A percentile compares a stretch with the other conserved stretches of the same genome.
Conservation (phyloP, 2,888 invertebrate species). For the Agrenia bidenticulata region DNA sequence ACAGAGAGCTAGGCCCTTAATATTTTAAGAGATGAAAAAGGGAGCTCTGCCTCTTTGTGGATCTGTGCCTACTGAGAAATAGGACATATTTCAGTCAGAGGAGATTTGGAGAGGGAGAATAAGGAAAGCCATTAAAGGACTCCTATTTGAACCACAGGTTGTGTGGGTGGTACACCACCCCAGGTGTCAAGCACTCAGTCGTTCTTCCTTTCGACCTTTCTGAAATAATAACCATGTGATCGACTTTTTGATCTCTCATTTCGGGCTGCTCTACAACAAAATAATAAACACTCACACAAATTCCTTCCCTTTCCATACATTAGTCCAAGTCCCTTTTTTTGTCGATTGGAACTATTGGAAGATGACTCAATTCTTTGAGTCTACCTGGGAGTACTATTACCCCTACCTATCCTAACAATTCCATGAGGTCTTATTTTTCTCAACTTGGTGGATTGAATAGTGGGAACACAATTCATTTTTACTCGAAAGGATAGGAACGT, state of each 20-base stretch:
- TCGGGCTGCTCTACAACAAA: background rate
- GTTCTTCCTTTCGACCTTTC: slow-evolving; percentile 25
- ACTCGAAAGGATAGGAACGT: too few relatives aligned
- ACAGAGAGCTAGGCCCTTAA: slow-evolving; percentile 20
- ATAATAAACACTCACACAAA: slow-evolving; percentile 8
- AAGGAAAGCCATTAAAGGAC: slow-evolving; percentile 49
- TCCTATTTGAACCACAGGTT: slow-evolving; percentile 45
- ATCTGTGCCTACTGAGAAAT: slow-evolving; percentile 38
- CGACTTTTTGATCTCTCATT: slow-evolving; percentile 33
- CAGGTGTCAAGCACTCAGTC: slow-evolving; percentile 40
- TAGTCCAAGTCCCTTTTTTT: too few relatives aligned
- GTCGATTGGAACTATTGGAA: background rate
- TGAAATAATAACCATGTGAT: slow-evolving; percentile 35
- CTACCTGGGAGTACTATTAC: too few relatives aligned
- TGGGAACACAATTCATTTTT: too few relatives aligned
- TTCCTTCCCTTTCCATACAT: background rate
- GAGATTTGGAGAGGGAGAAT: slow-evolving; percentile 47
- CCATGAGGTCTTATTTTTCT: too few relatives aligned
- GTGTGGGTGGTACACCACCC: slow-evolving; percentile 32
- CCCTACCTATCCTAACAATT: too few relatives aligned
- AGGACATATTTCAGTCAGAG: slow-evolving; percentile 47
- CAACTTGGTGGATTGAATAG: too few relatives aligned
- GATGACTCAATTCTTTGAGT: slow-evolving; percentile 10
- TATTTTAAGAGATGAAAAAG: slow-evolving; percentile 5
- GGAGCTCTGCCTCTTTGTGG: background rate